Conservation (phyloP, 2,797 vertebrate species). For the Galaxias olidus region DNA sequence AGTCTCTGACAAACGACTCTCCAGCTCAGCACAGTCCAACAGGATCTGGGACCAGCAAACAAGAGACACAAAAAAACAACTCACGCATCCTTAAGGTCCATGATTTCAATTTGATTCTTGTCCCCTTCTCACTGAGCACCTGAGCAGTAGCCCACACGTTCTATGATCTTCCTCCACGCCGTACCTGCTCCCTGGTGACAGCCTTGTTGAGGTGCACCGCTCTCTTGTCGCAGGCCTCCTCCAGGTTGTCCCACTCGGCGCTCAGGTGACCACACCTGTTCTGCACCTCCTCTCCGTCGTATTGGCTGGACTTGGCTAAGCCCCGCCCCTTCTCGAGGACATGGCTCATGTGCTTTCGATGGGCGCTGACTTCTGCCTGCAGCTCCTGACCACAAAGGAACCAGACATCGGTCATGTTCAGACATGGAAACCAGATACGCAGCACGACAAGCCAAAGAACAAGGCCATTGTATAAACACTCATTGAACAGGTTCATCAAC, state of each 20-base stretch:
- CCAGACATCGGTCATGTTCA: too few species aligned
- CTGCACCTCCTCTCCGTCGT: slow-evolving; percentile 64
- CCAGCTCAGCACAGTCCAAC: slow-evolving; percentile 82
- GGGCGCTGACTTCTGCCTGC: slow-evolving; percentile 79
- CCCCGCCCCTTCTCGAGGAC: slow-evolving; percentile 76
- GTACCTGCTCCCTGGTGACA: slow-evolving; percentile 81
- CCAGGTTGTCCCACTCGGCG: slow-evolving; percentile 78
- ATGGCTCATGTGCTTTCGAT: slow-evolving; percentile 73
- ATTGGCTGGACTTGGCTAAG: slow-evolving; percentile 66
- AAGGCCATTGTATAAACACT: too few species aligned
- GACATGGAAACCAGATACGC: too few species aligned
- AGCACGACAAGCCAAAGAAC: too few species aligned
- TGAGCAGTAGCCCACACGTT: too few species aligned
- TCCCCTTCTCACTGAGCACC: background rate
- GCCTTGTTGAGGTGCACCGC: slow-evolving; percentile 76
- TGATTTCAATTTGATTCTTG: background rate
- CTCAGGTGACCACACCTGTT: slow-evolving; percentile 76
- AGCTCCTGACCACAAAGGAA: slow-evolving; percentile 71
- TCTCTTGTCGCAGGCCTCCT: slow-evolving; percentile 72
- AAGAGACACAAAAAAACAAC: too few species aligned
- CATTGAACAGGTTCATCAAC: too few species aligned
- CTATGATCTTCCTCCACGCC: too few species aligned
- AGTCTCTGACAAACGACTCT: slow-evolving; percentile 78
- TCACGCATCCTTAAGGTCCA: too few species aligned
- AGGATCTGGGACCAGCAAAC: slow-evolving; percentile 71